Evolutionary conservation across 2,113 vertebrate genomes (phyloP).

Genomic region (Struthio camelus): DNA sequence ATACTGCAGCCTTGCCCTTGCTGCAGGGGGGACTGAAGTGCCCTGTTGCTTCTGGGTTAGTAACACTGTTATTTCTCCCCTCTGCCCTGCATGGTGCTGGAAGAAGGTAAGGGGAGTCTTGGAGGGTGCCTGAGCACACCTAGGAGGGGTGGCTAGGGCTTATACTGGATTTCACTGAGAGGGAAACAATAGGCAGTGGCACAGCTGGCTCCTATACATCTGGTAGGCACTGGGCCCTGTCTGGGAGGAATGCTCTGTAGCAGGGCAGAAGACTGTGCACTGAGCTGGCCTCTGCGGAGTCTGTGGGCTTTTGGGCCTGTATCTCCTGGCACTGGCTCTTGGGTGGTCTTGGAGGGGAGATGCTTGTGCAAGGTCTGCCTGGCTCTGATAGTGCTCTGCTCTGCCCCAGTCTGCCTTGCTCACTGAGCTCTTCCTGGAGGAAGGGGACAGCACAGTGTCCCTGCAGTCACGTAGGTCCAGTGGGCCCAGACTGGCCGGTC

Average conservation of each 20-base stretch:
- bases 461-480: conserved; percentile 16
- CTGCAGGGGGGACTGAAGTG: not conserved
- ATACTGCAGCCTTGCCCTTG: not conserved
- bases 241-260: not conserved
- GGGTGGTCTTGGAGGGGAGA: not conserved
- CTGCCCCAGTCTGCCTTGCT: conserved; percentile 75
- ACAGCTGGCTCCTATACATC: not conserved
- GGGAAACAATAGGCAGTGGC: not conserved
- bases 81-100: fast-evolving
- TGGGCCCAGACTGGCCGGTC: conserved; percentile 44
- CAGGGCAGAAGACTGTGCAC: fast-evolving
- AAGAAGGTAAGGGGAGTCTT: not conserved
- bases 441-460: not conserved
- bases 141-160: not conserved
- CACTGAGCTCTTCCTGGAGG: conserved; percentile 77
- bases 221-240: not conserved
- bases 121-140: not conserved
- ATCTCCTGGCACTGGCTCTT: not conserved
- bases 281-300: not conserved
- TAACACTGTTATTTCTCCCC: not conserved
- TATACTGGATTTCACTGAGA: not conserved
- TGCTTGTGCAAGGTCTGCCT: not conserved
- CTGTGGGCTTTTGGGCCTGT: not conserved
- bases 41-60: not conserved
- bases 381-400: not conserved